Conservation (phyloP, 2,888 invertebrate genomes). For the Leptodirus hochenwartii region DNA sequence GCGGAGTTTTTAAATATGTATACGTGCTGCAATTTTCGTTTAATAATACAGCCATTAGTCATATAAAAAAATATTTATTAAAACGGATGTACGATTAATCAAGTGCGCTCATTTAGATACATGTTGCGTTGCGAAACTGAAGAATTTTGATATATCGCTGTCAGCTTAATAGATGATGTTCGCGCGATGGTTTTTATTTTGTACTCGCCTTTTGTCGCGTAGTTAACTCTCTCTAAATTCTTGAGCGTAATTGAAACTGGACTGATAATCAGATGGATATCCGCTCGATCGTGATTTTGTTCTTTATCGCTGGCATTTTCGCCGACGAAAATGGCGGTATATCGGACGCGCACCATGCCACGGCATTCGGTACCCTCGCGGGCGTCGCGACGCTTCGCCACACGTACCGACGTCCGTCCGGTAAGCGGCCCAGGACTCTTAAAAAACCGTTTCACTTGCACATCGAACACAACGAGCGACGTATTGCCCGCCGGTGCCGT, state of each 20-base stretch:
- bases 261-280: conserved; percentile 22
- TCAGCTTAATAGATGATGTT: too few species aligned
- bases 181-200: too few species aligned
- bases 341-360: conserved; percentile 23
- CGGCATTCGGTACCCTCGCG: conserved; percentile 25
- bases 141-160: too few species aligned
- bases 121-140: too few species aligned
- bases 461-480: conserved; percentile 22
- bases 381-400: conserved; percentile 21
- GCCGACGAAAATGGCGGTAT: conserved; percentile 26
- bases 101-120: too few species aligned
- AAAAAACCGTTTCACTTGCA: conserved; percentile 23
- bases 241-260: conserved; percentile 27
- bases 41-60: too few species aligned
- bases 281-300: conserved; percentile 14
- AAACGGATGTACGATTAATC: too few species aligned
- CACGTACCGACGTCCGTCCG: conserved; percentile 20
- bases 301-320: conserved; percentile 15
- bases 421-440: conserved; percentile 20
- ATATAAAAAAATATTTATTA: too few species aligned
- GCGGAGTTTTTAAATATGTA: too few species aligned
- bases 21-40: too few species aligned
- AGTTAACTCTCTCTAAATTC: conserved; percentile 27
- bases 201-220: conserved; percentile 27
- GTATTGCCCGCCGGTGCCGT: too few species aligned